Evolutionary conservation across 2,113 vertebrate species (phyloP), one percentile per base, ranked within the genome.

Genomic region (Gadus macrocephalus): DNA sequence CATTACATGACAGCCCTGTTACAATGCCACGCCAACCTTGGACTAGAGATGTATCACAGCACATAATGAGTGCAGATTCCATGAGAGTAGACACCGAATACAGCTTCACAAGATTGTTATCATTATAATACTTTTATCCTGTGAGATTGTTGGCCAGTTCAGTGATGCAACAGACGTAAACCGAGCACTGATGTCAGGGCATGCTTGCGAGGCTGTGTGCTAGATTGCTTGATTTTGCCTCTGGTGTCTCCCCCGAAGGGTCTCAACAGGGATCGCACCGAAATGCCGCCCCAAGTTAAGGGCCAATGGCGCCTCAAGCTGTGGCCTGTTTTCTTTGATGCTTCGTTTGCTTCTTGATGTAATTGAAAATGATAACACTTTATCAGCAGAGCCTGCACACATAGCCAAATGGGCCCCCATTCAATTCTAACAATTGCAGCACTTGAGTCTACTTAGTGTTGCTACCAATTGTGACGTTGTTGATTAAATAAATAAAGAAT

Each of bases 291-390:
- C 2, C 60, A 69, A 56, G 12, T 64, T 71, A 82, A 77, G 64
- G 68, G 58, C 72, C 63, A 62, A 64, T 68, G 49, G 19, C 6
- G 71, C 76, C 75, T 76, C 1, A 58, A 62, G 61, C 61, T 25
- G 22, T 49, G 63, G 59, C 64, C 62, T 77, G 55, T 79, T 73
- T 42, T 82, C 73, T 78, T 68, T 72, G 82, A 84, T 70, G 65
- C 71, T 71, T 81, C 69, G 70, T 85, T 64, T 72, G 62, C 59
- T 66, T 70, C 60, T 53, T 84, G 78, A 81, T 79, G 78, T 82
- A 77, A 84, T 81, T 71, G 72, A 78, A 75, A 81, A 78, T 80
- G 72, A 80, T 75, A 42, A 56, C 71, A 73, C 61, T 68, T 84
- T 85, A 61, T 42, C 5, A 12, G 71, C 53, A 71, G 58, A 71